phyloP scores from a whole-genome alignment of 2,888 invertebrate species.

The Polyommatus icarus region DNA sequence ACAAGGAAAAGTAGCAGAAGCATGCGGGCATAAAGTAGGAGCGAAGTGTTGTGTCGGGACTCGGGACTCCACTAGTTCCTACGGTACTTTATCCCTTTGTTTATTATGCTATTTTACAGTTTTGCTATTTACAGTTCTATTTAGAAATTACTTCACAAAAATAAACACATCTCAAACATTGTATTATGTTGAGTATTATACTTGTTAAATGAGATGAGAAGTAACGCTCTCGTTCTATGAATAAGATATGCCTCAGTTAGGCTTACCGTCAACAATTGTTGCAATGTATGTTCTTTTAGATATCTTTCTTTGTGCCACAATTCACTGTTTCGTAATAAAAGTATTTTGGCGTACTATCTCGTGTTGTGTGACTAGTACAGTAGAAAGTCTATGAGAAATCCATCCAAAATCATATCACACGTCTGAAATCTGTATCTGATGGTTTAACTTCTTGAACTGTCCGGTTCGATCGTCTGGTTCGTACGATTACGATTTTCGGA shows the following conservation, averaged over 20 bases:
- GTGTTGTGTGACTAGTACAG: neutral
- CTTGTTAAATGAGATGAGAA: neutral
- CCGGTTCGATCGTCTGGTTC: neutral
- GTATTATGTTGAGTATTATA: neutral
- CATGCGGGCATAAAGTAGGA: constrained; percentile 78
- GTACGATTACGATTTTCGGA: neutral
- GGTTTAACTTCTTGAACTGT: neutral
- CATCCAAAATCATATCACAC: neutral
- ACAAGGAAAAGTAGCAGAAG: constrained; percentile 60
- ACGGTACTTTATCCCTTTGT: neutral
- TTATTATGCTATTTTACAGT: neutral
- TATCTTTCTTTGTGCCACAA: neutral
- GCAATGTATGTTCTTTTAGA: neutral
- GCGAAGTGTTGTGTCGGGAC: constrained; percentile 51
- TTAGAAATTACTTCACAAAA: neutral
- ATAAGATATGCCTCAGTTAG: neutral
- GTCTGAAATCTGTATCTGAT: neutral
- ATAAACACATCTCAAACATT: neutral
- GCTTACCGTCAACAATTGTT: neutral
- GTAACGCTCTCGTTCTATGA: neutral
- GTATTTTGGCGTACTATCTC: neutral
- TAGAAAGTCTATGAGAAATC: neutral
- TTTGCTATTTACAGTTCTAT: constrained; percentile 3
- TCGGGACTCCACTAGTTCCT: neutral
- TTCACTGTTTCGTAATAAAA: neutral